Conservation (phyloP, 2,797 vertebrate genomes). For the Melanotaenia trifasciata region DNA sequence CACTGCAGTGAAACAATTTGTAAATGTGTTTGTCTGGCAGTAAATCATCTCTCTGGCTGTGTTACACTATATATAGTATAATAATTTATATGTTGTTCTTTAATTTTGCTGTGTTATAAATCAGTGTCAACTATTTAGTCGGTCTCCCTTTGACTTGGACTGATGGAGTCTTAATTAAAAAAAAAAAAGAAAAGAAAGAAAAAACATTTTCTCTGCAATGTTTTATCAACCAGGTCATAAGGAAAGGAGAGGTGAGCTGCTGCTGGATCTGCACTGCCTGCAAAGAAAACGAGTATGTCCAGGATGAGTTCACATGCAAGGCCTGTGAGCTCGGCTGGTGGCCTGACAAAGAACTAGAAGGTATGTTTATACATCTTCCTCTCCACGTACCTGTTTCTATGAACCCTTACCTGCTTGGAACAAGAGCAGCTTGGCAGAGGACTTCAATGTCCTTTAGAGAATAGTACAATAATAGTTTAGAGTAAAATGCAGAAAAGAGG, state of each 20-base stretch:
- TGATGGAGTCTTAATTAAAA: too few relatives aligned
- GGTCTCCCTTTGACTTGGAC: not conserved
- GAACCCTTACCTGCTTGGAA: not conserved
- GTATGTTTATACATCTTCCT: slow-evolving; percentile 66
- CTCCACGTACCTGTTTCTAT: not conserved
- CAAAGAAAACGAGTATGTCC: slow-evolving; percentile 96
- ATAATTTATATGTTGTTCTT: not conserved
- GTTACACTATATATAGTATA: not conserved
- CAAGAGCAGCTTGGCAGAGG: not conserved
- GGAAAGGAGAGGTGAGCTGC: slow-evolving; percentile 98
- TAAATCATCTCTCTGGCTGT: not conserved
- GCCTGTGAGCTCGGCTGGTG: slow-evolving; percentile 97
- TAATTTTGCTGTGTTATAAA: not conserved
- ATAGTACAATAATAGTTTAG: not conserved
- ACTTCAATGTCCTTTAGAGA: not conserved
- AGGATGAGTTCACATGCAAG: slow-evolving; percentile 98
- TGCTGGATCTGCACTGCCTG: slow-evolving; percentile 99
- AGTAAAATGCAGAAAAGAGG: too few relatives aligned
- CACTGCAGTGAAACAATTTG: too few relatives aligned
- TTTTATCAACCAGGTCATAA: slow-evolving; percentile 88
- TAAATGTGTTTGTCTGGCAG: not conserved
- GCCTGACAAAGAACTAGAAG: slow-evolving; percentile 91
- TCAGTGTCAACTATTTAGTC: not conserved
- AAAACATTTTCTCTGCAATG: too few relatives aligned
- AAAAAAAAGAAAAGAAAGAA: too few relatives aligned